These are phyloP conservation scores for Calidris pugnax DNA, from an alignment of 2,113 vertebrate genomes.

Conservation along the genomic window DNA sequence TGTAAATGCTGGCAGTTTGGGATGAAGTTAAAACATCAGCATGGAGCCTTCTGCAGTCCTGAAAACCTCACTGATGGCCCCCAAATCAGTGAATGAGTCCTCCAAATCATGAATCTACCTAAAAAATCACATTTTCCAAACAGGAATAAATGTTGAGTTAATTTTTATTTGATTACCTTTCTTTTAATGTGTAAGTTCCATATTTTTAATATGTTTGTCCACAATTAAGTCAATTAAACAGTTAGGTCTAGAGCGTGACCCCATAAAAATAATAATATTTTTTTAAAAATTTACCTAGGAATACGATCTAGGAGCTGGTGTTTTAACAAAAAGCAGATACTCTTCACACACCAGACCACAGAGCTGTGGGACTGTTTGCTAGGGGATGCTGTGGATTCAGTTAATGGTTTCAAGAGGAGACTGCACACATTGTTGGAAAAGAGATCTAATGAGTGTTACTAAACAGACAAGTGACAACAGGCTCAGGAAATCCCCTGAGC, in stretches of 20 bases:
- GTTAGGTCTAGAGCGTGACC: fast-evolving
- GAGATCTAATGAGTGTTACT: neutral
- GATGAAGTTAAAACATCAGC: neutral
- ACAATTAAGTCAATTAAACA: neutral
- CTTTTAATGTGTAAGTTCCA: fast-evolving
- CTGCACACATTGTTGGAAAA: neutral
- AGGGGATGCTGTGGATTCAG: neutral
- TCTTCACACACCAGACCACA: neutral
- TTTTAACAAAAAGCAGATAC: neutral
- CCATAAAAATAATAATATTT: neutral
- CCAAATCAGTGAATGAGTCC: neutral
- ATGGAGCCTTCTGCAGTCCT: neutral
- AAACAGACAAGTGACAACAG: neutral
- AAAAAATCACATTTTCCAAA: neutral
- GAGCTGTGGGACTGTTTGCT: neutral
- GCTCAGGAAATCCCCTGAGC: neutral
- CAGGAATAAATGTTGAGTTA: neutral
- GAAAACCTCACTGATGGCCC: neutral
- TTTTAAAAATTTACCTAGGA: neutral
- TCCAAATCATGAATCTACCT: neutral
- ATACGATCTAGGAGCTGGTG: neutral
- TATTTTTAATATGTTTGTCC: neutral
- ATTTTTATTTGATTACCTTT: neutral
- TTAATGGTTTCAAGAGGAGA: neutral
- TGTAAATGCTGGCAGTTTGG: neutral